Percentiles rank a stretch among this genome's conserved stretches.
Conservation (phyloP, 2,113 vertebrate species). For the Petaurus breviceps region DNA sequence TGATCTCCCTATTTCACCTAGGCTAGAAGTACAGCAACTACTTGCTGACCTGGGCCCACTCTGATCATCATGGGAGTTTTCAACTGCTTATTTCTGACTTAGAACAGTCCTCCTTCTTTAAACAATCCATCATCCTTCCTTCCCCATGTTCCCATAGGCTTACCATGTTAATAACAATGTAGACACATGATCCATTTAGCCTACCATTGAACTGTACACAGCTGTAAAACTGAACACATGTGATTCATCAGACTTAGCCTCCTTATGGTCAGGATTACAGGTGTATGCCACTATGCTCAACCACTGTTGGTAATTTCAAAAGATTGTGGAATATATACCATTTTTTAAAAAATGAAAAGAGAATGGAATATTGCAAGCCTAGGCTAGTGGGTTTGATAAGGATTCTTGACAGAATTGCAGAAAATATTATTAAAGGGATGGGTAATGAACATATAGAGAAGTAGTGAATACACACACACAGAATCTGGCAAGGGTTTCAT, state of each 20-base stretch:
- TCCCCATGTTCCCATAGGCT: background rate
- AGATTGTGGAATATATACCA: background rate
- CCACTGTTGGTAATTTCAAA: background rate
- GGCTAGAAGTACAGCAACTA: background rate
- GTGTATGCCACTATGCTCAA: background rate
- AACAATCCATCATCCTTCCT: background rate
- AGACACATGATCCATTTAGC: background rate
- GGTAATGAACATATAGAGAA: background rate
- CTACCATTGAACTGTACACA: background rate
- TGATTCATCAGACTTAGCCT: background rate
- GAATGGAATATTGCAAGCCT: background rate
- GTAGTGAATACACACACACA: background rate
- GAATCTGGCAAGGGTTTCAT: background rate
- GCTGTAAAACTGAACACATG: background rate
- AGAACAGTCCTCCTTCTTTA: background rate
- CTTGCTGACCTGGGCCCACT: background rate
- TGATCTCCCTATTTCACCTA: background rate
- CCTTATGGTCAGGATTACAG: background rate
- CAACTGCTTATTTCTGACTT: background rate
- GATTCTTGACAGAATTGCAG: background rate
- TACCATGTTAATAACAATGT: background rate
- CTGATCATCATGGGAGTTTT: background rate
- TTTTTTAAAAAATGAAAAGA: too few species aligned
- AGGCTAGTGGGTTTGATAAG: background rate
- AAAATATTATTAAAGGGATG: background rate